Conservation (phyloP, 2,888 invertebrate genomes). For the Oeneis ivallda region DNA sequence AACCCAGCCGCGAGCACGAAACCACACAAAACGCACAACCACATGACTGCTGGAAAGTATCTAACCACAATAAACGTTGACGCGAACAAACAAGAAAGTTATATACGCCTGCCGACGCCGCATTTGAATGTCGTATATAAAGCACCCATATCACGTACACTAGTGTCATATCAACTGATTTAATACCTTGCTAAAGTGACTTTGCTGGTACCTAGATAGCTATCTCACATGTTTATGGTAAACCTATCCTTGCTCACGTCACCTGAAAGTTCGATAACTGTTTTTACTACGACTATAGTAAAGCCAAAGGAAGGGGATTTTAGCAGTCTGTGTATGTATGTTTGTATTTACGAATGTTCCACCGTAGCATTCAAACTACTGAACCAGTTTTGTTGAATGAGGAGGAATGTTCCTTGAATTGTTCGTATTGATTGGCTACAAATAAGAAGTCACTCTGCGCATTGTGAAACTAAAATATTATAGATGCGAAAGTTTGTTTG, state of each 20-base stretch:
- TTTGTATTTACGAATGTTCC: too few species aligned
- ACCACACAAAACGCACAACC: slow-evolving; percentile 26
- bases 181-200: slow-evolving; percentile 5
- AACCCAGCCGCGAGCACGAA: slow-evolving; percentile 8
- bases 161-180: slow-evolving; percentile 20
- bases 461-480: too few species aligned
- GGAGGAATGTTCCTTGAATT: too few species aligned
- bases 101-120: slow-evolving; percentile 40
- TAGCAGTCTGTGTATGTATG: too few species aligned
- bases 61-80: slow-evolving; percentile 29
- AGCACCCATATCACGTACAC: slow-evolving; percentile 56
- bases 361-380: too few species aligned
- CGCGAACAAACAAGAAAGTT: slow-evolving; percentile 34
- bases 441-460: too few species aligned
- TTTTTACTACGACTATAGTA: too few species aligned
- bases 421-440: too few species aligned
- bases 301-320: too few species aligned
- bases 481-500: too few species aligned
- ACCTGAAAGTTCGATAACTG: too few species aligned
- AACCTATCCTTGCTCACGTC: background rate
- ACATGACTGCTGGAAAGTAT: slow-evolving; percentile 37
- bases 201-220: slow-evolving; percentile 9
- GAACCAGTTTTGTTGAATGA: too few species aligned
- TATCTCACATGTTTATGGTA: background rate
- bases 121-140: slow-evolving; percentile 53